Evolutionary conservation across 2,888 invertebrate genomes (phyloP).

Genomic region (Cacoxenus indagator): DNA sequence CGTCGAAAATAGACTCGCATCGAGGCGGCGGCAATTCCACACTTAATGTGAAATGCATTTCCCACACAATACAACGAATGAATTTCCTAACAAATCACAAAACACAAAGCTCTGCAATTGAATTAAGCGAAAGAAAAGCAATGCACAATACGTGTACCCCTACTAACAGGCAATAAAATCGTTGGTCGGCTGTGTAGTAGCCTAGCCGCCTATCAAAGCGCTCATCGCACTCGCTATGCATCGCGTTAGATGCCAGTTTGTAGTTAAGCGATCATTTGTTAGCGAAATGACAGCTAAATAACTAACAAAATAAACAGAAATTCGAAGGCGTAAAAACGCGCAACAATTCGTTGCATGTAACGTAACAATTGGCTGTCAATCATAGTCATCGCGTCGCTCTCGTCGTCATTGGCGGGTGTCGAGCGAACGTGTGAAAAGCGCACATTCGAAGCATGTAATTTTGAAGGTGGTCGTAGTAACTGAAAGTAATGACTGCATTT

Average conservation of each 20-base stretch:
- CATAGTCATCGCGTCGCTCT: neutral
- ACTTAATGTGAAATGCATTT: neutral
- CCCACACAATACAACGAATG: neutral
- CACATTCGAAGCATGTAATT: neutral
- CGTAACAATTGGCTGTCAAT: neutral
- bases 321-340: constrained; percentile 20
- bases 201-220: neutral
- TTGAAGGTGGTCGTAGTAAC: neutral
- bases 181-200: no score
- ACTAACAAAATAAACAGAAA: neutral
- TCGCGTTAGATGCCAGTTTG: neutral
- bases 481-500: no score
- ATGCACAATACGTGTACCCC: no score
- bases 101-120: neutral
- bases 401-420: neutral
- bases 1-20: neutral
- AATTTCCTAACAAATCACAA: neutral
- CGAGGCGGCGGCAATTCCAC: neutral
- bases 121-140: no score
- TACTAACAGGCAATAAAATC: constrained; percentile 2
- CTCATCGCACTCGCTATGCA: neutral
- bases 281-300: neutral
- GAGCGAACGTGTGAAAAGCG: neutral
- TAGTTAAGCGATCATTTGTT: constrained; percentile 8
- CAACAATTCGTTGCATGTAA: constrained; percentile 46